These are phyloP conservation scores for Ridgeia piscesae DNA, from an alignment of 1,140 invertebrate species.

Conservation along the genomic window DNA sequence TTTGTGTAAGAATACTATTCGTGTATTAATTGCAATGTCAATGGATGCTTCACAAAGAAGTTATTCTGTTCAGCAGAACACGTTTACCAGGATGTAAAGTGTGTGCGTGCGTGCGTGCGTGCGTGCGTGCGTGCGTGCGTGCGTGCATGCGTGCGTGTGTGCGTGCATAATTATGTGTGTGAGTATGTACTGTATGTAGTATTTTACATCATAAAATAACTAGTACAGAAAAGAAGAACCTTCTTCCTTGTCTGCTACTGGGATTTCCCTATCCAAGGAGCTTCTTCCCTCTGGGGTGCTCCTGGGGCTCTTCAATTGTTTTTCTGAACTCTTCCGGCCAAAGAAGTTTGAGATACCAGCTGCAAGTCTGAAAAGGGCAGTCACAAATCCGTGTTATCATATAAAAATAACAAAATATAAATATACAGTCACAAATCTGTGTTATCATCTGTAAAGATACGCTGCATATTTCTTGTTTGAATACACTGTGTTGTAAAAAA, in stretches of 20 bases:
- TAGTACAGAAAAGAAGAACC: not conserved
- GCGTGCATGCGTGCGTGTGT: too few relatives aligned
- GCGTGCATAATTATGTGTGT: too few relatives aligned
- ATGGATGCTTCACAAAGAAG: too few relatives aligned
- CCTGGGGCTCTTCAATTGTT: not conserved
- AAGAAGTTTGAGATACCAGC: not conserved
- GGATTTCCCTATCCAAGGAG: not conserved
- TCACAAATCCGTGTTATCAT: not conserved
- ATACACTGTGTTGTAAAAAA: too few relatives aligned
- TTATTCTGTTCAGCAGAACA: too few relatives aligned
- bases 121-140: too few relatives aligned
- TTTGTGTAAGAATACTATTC: too few relatives aligned
- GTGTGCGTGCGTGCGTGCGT: too few relatives aligned
- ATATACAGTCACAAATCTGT: not conserved
- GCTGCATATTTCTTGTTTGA: too few relatives aligned
- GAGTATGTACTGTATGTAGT: too few relatives aligned
- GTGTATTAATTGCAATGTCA: too few relatives aligned
- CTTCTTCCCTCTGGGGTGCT: not conserved
- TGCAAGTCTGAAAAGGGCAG: not conserved
- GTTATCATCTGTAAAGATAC: not conserved
- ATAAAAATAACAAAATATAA: not conserved
- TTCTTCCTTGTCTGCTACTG: not conserved
- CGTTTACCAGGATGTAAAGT: too few relatives aligned
- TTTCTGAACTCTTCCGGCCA: not conserved
- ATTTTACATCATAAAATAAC: not conserved